A percentile compares a stretch with the other conserved stretches of the same genome.
These are phyloP conservation scores for Scaeva pyrastri DNA, from an alignment of 2,888 invertebrate genomes.

Conservation along the genomic window DNA sequence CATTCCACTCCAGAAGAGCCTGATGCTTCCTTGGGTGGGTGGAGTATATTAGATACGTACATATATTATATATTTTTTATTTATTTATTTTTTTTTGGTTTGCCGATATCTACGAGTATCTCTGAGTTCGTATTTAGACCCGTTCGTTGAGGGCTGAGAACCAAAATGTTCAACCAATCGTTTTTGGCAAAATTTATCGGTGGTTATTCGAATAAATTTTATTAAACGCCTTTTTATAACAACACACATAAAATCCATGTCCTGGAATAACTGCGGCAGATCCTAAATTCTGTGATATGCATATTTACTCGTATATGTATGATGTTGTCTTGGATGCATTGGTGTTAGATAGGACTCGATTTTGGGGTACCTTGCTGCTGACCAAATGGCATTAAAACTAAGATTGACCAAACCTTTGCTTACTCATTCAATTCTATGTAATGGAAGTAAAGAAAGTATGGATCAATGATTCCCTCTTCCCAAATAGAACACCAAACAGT, in stretches of 20 bases:
- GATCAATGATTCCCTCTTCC: no score
- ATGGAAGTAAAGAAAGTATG: no score
- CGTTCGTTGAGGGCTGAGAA: not conserved
- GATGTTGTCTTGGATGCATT: conserved; percentile 13
- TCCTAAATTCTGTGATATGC: not conserved
- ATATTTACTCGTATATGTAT: conserved; percentile 24
- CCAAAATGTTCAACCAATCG: conserved; percentile 45
- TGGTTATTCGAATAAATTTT: conserved; percentile 71
- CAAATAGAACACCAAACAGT: no score
- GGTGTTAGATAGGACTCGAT: conserved; percentile 36
- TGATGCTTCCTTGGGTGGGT: not conserved
- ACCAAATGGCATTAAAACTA: no score
- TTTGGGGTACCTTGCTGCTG: not conserved
- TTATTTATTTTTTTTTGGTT: not conserved
- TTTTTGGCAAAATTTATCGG: conserved; percentile 71
- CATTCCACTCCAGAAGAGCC: conserved; percentile 47
- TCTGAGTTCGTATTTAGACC: not conserved
- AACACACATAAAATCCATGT: conserved; percentile 63
- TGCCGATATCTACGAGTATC: not conserved
- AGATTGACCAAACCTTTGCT: conserved; percentile 11
- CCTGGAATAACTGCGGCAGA: not conserved
- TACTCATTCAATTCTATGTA: conserved; percentile 41
- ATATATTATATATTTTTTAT: not conserved
- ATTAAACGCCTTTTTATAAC: conserved; percentile 70
- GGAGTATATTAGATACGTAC: not conserved